Evolutionary conservation across 2,888 invertebrate genomes (phyloP), one percentile per base, ranked within the genome.

Genomic region (Deladenus siricidicola): DNA sequence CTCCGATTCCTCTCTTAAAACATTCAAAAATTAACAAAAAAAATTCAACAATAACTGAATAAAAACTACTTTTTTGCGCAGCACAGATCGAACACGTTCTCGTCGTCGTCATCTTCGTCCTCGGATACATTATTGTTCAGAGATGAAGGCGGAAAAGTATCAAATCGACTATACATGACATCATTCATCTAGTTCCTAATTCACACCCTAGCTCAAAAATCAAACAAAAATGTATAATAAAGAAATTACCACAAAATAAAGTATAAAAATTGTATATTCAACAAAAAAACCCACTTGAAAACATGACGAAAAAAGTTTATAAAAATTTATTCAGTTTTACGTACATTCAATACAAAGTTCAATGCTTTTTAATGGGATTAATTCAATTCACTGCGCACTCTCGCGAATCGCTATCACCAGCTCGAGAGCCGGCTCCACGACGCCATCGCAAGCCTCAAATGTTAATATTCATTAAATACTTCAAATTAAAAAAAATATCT

Each of bases 381-480:
- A n/a, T n/a, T n/a, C n/a, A n/a, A n/a, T n/a, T 34, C 39, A 34
- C 6, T 6, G 14, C 8, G 6, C 39, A 14, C 47, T 44, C 52
- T 70, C 70, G 8, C 71, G 65, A 54, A 86, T 86, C 70, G 84
- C 87, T 77, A 92, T 88, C 24, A 94, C 87, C 56, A 93, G 83
- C 80, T 92, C 90, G 59, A 92, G 86, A 19, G 93, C 93, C 23
- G 88, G 88, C 77, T 89, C 89, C 2, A 93, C 87, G 79, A 92
- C 89, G 56, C 93, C 92, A 69, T 84, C 85, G 51, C 88, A 87
- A 1, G 81, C 85, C 39, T 34, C 8, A 34, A 34, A 34, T n/a
- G 14, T 34, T 10, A 6, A 34, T 34, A 14, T 34, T 34, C 39
- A 6, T 10, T 34, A 34, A 34, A 34, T 34, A 34, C 6, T 34